These are phyloP conservation scores for Papilio dardanus DNA, from an alignment of 1,140 invertebrate species.

Conservation along the genomic window DNA sequence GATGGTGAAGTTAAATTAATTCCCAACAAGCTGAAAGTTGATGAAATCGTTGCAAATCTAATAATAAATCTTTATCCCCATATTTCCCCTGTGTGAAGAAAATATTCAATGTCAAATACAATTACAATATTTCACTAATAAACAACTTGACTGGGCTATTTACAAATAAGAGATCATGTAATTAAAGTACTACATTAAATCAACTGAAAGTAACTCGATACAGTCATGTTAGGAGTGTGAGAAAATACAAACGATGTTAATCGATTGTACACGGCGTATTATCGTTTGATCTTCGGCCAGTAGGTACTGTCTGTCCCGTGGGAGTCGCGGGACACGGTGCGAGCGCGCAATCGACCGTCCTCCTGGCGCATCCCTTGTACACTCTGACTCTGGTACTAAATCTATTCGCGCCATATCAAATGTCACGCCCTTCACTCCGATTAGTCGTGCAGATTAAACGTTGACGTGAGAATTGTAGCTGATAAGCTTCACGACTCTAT, in stretches of 20 bases:
- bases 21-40: too few species aligned
- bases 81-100: too few species aligned
- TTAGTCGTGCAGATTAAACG: constrained; percentile 45
- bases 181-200: not conserved
- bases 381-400: constrained; percentile 47
- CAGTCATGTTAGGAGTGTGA: constrained; percentile 41
- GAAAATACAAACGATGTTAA: constrained; percentile 53
- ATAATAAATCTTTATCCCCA: too few species aligned
- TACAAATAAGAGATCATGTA: not conserved
- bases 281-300: constrained; percentile 44
- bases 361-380: constrained; percentile 62
- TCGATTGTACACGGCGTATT: constrained; percentile 53
- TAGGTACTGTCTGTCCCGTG: constrained; percentile 51
- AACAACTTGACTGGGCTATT: too few species aligned
- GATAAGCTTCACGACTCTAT: constrained; percentile 12
- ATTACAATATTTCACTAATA: too few species aligned
- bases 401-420: constrained; percentile 64
- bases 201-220: not conserved
- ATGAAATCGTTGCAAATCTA: too few species aligned
- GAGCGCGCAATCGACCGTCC: constrained; percentile 55
- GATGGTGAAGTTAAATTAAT: too few species aligned
- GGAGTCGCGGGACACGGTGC: constrained; percentile 63
- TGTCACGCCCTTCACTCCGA: constrained; percentile 64
- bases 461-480: constrained; percentile 42
- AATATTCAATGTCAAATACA: too few species aligned